Percentiles rank a stretch among this genome's conserved stretches.
phyloP scores from a whole-genome alignment of 2,113 vertebrate species.

The Ptychochromis oligacanthus region DNA sequence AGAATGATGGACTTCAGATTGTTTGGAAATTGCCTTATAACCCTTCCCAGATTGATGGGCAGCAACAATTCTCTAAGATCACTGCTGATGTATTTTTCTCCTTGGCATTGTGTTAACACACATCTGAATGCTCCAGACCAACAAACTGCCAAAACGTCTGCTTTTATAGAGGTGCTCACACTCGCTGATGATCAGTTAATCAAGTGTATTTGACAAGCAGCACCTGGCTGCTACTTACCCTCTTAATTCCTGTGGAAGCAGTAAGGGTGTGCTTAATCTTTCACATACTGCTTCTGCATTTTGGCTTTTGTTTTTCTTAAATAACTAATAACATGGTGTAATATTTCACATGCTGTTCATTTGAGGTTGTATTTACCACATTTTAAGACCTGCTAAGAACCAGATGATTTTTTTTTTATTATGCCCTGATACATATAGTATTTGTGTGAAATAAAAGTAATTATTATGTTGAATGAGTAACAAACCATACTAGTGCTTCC shows the following conservation, averaged over 20 bases:
- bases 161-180: not conserved
- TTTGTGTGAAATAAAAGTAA: not conserved
- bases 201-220: too few species aligned
- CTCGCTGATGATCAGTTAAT: too few species aligned
- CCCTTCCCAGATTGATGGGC: not conserved
- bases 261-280: too few species aligned
- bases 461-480: not conserved
- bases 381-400: not conserved
- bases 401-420: not conserved
- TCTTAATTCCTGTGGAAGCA: too few species aligned
- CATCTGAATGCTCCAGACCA: not conserved
- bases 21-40: not conserved
- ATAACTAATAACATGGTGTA: not conserved
- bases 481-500: not conserved
- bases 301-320: not conserved
- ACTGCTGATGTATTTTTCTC: not conserved
- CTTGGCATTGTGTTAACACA: not conserved
- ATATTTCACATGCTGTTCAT: too few species aligned
- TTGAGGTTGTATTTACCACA: too few species aligned
- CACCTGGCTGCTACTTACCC: too few species aligned
- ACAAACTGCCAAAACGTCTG: not conserved
- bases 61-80: not conserved
- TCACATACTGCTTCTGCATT: too few species aligned
- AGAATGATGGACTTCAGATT: not conserved
- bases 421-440: not conserved